Base-by-base conservation (phyloP, 2,888 invertebrate genomes). In the Ennomos fuscantarius region DNA sequence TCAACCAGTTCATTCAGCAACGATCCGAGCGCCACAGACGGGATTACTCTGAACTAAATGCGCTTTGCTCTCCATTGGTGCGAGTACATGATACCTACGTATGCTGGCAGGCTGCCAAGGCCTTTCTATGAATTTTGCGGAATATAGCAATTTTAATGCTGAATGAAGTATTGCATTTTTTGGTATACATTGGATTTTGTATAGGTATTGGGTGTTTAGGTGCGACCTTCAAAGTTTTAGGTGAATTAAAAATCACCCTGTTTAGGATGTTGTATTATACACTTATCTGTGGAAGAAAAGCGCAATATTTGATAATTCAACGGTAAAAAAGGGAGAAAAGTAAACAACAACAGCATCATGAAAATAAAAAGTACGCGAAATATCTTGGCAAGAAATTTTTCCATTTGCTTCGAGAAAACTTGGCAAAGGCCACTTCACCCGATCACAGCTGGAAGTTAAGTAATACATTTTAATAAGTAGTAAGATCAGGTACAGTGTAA, bases 41-140 rank as follows among this genome's bases (percentile, higher is more conserved):
- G 48, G 15, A 45, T 52, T 52, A 45, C 32, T 47, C 37, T 55
- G 33, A 40, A 40, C 9, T 24, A 33, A 48, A 42, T 42, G 42
- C 15, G 33, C 48, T 48, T 24, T 36, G 11, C 41, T 35, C 39
- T 55, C 32, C 39, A 49, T 10, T 58, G 49, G 41, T 40, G 32
- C 34, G 39, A 46, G 47, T 54, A 46, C 50, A 62, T 52, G 45
- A 56, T 59, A 60, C 40, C 47, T 48, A 39, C 40, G 50, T 51
- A 39, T 53, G 45, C 52, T 65, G 65, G 65, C 59, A 39, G 11
- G 10, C 36, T 34, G 58, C 65, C 65, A 65, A 55, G 31, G 12
- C 49, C 53, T 37, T 54, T 47, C 60, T 12, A 47, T 34, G 40
- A 55, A 49, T 35, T 33, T 43, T 13, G 34, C 43, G 37, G 36